Evolutionary conservation across 2,113 vertebrate genomes (phyloP).

Genomic region (Colossoma macropomum): DNA sequence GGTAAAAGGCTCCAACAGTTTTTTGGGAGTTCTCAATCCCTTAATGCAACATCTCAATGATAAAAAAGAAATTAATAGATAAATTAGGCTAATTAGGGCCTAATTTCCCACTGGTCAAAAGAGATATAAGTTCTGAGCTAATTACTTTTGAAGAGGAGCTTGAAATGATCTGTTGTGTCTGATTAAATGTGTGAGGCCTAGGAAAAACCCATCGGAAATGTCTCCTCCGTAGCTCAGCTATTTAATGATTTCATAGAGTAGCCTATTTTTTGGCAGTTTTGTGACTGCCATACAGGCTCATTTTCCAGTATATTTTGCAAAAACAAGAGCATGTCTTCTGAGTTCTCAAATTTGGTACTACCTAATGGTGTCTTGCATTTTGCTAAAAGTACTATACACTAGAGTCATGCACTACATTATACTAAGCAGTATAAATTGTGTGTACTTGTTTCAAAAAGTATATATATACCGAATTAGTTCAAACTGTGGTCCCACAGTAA

Average conservation of each 20-base stretch:
- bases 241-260: slow-evolving; percentile 12
- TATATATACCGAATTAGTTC: no score
- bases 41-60: slow-evolving; percentile 15
- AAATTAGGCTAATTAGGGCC: slow-evolving; percentile 44
- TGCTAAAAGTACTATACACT: background rate
- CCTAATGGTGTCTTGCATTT: background rate
- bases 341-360: background rate
- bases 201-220: slow-evolving; percentile 27
- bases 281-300: background rate
- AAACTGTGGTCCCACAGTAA: no score
- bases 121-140: slow-evolving; percentile 41
- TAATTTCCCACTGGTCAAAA: slow-evolving; percentile 49
- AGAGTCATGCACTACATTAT: background rate
- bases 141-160: slow-evolving; percentile 34
- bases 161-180: slow-evolving; percentile 51
- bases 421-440: no score
- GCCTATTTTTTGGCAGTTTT: slow-evolving; percentile 38
- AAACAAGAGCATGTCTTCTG: background rate
- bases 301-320: background rate
- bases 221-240: slow-evolving; percentile 25
- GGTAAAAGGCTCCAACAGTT: background rate
- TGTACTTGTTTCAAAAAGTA: no score
- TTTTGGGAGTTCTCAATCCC: background rate
- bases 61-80: slow-evolving; percentile 42
- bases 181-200: slow-evolving; percentile 34